Percentiles rank a stretch among this genome's conserved stretches.
Conservation (phyloP, 2,113 vertebrate genomes). For the Cavia aperea region DNA sequence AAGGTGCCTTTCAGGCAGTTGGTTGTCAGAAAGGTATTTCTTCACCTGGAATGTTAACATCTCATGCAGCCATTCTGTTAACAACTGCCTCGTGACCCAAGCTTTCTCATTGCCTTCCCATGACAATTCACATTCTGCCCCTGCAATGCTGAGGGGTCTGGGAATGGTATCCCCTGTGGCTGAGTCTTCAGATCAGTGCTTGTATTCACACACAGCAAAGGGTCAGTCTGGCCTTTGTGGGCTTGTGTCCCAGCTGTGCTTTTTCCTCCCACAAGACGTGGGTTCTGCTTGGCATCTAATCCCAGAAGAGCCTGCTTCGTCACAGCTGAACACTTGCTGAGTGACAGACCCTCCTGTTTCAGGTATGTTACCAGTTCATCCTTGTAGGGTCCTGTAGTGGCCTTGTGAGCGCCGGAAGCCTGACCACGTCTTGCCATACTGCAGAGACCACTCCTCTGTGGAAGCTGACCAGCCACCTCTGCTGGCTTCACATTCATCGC, state of each 20-base stretch:
- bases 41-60: neutral
- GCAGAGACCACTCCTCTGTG: neutral
- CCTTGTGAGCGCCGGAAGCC: neutral
- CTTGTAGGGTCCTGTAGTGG: neutral
- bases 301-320: neutral
- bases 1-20: neutral
- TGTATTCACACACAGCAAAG: neutral
- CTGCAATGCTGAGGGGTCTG: neutral
- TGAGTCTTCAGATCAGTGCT: neutral
- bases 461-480: neutral
- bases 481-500: neutral
- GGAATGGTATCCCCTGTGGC: neutral
- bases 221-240: neutral
- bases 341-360: neutral
- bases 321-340: neutral
- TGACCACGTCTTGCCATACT: too few relatives aligned
- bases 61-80: neutral
- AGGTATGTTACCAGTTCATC: neutral
- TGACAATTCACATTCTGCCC: neutral
- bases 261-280: neutral
- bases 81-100: neutral
- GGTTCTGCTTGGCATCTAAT: neutral
- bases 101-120: neutral
- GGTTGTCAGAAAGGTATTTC: neutral
- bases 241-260: neutral